Percentiles rank a stretch among this genome's conserved stretches.
Evolutionary conservation across 2,797 vertebrate genomes (phyloP).

Genomic region (Hipposideros larvatus): DNA sequence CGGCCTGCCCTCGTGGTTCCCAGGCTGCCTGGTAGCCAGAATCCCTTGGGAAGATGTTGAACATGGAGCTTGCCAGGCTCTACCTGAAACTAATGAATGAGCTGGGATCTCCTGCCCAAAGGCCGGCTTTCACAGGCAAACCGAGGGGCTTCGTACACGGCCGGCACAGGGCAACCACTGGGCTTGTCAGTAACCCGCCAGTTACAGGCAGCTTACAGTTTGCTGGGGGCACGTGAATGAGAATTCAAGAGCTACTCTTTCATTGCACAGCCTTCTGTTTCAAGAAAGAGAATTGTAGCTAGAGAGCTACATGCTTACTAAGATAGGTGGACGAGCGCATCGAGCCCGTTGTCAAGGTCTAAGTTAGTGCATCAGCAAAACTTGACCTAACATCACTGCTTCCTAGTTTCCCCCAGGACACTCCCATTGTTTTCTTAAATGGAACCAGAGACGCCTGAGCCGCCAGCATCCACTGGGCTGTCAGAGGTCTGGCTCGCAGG

Average conservation of each 20-base stretch:
- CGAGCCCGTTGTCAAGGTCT: background rate
- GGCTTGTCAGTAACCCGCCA: background rate
- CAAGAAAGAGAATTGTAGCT: background rate
- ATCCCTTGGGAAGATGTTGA: background rate
- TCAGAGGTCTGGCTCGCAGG: conserved; percentile 62
- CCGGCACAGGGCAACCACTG: background rate
- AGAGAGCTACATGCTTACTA: background rate
- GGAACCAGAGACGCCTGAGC: background rate
- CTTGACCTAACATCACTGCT: background rate
- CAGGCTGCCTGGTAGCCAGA: background rate
- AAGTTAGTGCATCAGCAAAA: conserved; percentile 36
- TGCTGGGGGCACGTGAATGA: background rate
- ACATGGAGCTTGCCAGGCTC: background rate
- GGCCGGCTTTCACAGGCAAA: too few relatives aligned
- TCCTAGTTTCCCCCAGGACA: conserved; percentile 40
- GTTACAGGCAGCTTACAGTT: background rate
- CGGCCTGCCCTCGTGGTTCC: background rate
- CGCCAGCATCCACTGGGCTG: background rate
- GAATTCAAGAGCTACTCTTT: background rate
- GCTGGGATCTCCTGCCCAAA: background rate
- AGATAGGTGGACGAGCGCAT: background rate
- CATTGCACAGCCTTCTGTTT: background rate
- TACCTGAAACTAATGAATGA: background rate
- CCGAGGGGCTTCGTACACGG: fast-evolving
- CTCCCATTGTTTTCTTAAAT: background rate